Evolutionary conservation across 2,888 invertebrate species (phyloP), one percentile per base, ranked within the genome.

Genomic region (Oligia fasciuncula): DNA sequence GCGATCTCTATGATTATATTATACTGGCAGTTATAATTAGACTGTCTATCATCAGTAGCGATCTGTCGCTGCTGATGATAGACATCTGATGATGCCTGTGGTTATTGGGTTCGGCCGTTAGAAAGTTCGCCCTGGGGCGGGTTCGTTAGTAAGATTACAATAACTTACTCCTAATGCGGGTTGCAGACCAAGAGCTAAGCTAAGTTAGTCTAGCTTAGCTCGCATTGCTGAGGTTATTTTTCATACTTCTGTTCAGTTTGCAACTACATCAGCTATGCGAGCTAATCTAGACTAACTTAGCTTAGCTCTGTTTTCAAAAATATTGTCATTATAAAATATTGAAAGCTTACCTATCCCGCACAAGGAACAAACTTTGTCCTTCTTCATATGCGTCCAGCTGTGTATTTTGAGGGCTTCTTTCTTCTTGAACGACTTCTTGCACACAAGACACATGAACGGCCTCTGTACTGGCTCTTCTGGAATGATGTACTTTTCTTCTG

Each of bases 341-440:
- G 4, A 35, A 23, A n/a, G 88, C 95, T 89, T 79, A 97, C 97
- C 97, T 95, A 98, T 98, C 5, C 98, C 98, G 90, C 98, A 98
- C 89, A 98, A 98, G 17, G 97, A 96, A 92, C 98, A 98, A 8
- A 97, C 97, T 91, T 98, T 98, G 60, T 98, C 98, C 92, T 98
- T 98, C 83, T 98, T 98, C 87, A 98, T 97, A 93, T 98, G 98
- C 80, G 98, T 98, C 85, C 98, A 98, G 89, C 97, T 98, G 93
- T 98, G 98, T 74, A 98, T 97, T 92, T 98, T 98, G 80, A 98
- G 96, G 90, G 98, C 98, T 91, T 98, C 98, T 95, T 98, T 98
- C 89, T 98, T 96, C 91, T 98, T 98, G 94, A 98, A 98, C 0
- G 97, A 97, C 93, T 98, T 98, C 94, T 97, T 96, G 92, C 98